Conservation (phyloP, 2,113 vertebrate species). For the Thamnaconus septentrionalis region DNA sequence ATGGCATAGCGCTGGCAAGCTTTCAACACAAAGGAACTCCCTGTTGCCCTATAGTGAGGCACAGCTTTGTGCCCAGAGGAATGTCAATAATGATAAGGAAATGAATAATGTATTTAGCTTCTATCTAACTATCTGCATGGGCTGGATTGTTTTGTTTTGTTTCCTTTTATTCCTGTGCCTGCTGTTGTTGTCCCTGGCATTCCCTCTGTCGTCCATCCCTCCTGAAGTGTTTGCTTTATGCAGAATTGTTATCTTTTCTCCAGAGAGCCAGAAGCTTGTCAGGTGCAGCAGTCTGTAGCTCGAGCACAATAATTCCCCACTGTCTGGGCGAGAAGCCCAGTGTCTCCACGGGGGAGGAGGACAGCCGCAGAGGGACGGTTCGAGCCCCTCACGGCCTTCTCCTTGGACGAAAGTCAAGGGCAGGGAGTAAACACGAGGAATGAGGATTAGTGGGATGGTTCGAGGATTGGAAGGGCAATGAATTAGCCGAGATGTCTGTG, state of each 20-base stretch:
- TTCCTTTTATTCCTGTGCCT: no score
- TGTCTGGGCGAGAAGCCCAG: slow-evolving; percentile 45
- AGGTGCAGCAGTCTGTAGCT: slow-evolving; percentile 26
- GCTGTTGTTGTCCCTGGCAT: no score
- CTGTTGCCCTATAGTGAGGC: not conserved
- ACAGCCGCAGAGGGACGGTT: slow-evolving; percentile 14
- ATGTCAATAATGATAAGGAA: not conserved
- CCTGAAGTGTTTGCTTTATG: not conserved
- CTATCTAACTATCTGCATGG: not conserved
- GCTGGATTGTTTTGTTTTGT: no score
- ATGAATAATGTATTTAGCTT: not conserved
- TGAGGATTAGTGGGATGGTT: slow-evolving; percentile 8
- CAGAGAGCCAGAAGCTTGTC: slow-evolving; percentile 35
- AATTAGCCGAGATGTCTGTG: not conserved
- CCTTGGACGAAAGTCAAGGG: slow-evolving; percentile 39
- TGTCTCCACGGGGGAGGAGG: slow-evolving; percentile 23
- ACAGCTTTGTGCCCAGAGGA: not conserved
- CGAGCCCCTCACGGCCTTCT: slow-evolving; percentile 16
- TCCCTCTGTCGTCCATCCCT: not conserved
- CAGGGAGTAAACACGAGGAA: slow-evolving; percentile 15
- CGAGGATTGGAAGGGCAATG: not conserved
- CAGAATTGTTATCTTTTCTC: not conserved
- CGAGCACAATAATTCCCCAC: slow-evolving; percentile 20
- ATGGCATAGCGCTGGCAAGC: slow-evolving; percentile 4
- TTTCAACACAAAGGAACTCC: not conserved